Evolutionary conservation across 2,888 invertebrate species (phyloP).

Genomic region (Dysmachus trigonus): DNA sequence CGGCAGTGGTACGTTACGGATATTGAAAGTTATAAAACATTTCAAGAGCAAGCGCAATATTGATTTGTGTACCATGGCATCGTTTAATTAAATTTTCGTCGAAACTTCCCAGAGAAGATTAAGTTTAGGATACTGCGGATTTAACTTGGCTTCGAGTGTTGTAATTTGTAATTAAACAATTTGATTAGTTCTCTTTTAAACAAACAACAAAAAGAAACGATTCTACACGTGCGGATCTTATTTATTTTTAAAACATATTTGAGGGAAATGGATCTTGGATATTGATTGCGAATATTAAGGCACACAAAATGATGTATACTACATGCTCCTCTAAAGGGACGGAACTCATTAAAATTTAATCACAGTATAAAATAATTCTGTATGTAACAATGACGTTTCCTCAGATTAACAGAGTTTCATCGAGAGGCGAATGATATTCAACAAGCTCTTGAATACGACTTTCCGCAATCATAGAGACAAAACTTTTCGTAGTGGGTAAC

Average conservation of each 20-base stretch:
- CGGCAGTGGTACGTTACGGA: not conserved
- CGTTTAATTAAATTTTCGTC: slow-evolving; percentile 23
- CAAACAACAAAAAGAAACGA: not conserved
- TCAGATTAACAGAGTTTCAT: too few relatives aligned
- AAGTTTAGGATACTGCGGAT: not conserved
- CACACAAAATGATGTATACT: not conserved
- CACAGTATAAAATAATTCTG: not conserved
- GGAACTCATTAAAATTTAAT: not conserved
- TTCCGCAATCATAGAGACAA: too few relatives aligned
- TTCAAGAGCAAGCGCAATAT: slow-evolving; percentile 3
- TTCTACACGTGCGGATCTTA: not conserved
- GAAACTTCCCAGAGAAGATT: not conserved
- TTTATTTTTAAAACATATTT: not conserved
- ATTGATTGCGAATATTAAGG: not conserved
- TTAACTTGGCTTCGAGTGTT: not conserved
- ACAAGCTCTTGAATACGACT: too few relatives aligned
- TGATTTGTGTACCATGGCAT: slow-evolving; percentile 3
- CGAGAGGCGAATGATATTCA: too few relatives aligned
- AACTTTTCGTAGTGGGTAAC: too few relatives aligned
- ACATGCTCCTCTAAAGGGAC: not conserved
- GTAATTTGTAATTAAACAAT: not conserved
- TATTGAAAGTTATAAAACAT: slow-evolving; percentile 3
- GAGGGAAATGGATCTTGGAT: not conserved
- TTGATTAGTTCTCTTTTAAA: not conserved
- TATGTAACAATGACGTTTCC: not conserved